A percentile compares a stretch with the other conserved stretches of the same genome.
Evolutionary conservation across 2,113 vertebrate species (phyloP).

Genomic region (Malaclemys terrapin): DNA sequence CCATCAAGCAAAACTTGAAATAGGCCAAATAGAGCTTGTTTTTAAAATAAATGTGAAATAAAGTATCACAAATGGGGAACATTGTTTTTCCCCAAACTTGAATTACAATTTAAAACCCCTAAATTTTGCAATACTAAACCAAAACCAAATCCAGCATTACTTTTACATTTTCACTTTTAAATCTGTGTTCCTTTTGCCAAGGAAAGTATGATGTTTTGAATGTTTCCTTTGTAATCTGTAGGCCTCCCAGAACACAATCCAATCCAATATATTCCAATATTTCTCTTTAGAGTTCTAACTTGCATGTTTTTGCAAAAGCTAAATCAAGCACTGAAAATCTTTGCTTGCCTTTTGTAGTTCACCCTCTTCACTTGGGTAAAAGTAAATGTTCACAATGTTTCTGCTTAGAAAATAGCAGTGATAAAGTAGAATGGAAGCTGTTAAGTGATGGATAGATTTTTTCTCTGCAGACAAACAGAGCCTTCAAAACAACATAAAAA

Average conservation of each 20-base stretch:
- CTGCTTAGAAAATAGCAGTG: slow-evolving; percentile 29
- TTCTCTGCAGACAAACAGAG: background rate
- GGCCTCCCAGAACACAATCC: slow-evolving; percentile 10
- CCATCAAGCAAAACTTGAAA: background rate
- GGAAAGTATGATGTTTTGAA: background rate
- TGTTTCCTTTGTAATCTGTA: slow-evolving; percentile 35
- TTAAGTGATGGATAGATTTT: slow-evolving; percentile 19
- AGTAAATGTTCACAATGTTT: background rate
- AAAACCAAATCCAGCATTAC: background rate
- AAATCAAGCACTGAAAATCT: slow-evolving; percentile 43
- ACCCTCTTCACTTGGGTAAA: slow-evolving; percentile 24
- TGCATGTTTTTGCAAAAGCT: slow-evolving; percentile 49
- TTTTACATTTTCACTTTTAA: background rate
- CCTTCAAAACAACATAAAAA: background rate
- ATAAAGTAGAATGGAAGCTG: background rate
- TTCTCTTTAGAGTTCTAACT: slow-evolving; percentile 50
- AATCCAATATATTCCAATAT: slow-evolving; percentile 28
- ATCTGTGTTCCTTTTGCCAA: background rate
- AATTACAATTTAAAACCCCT: background rate
- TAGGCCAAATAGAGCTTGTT: background rate
- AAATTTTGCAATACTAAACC: background rate
- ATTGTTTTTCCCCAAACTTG: background rate
- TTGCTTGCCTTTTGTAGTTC: slow-evolving; percentile 39
- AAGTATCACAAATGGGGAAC: background rate
- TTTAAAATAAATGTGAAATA: slow-evolving; percentile 14